Conservation (phyloP, 2,797 vertebrate genomes). For the Argya squamiceps region DNA sequence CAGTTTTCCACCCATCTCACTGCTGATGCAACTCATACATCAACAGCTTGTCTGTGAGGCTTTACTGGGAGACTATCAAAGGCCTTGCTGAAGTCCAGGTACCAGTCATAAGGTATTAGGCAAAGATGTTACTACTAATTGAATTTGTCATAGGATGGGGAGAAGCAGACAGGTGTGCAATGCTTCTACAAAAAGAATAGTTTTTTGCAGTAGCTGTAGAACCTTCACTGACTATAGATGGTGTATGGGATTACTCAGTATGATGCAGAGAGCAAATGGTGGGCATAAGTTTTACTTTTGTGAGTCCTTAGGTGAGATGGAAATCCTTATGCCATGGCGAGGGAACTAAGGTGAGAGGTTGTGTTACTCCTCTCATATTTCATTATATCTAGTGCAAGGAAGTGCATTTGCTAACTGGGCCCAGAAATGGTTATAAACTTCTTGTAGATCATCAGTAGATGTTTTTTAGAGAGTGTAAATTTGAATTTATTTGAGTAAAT, state of each 20-base stretch:
- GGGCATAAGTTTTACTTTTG: background rate
- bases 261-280: background rate
- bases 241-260: background rate
- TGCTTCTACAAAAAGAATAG: background rate
- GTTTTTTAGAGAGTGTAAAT: background rate
- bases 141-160: background rate
- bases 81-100: background rate
- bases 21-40: background rate
- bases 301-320: background rate
- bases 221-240: background rate
- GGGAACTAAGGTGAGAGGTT: background rate
- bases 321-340: background rate
- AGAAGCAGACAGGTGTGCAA: background rate
- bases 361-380: background rate
- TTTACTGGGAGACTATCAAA: background rate
- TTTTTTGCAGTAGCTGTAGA: background rate
- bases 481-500: background rate
- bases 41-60: background rate
- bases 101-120: background rate
- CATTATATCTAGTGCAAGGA: background rate
- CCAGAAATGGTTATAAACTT: background rate
- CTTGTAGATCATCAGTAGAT: background rate
- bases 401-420: background rate
- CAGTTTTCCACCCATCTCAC: background rate
- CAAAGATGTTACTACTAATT: background rate